Conservation (phyloP, 2,888 invertebrate genomes). For the Aphodius sticticus region DNA sequence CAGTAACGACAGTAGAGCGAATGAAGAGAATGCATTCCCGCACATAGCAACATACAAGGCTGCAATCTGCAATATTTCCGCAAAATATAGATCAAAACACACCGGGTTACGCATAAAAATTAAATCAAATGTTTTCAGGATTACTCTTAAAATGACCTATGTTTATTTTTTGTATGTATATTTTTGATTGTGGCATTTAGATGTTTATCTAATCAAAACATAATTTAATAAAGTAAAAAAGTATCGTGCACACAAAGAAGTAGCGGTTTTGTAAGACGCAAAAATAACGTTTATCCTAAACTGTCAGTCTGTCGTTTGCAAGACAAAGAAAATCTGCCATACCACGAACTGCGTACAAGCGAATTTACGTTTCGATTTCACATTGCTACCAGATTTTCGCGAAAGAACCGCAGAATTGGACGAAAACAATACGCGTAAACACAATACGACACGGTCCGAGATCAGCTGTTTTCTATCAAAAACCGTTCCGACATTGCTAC, state of each 20-base stretch:
- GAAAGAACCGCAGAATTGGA: not conserved
- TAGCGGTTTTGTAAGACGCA: conserved; percentile 47
- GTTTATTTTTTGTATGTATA: not conserved
- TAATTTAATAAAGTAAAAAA: conserved; percentile 37
- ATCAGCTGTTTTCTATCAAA: conserved; percentile 70
- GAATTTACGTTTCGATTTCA: not conserved
- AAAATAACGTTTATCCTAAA: conserved; percentile 43
- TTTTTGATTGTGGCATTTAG: too few species aligned
- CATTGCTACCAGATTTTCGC: not conserved
- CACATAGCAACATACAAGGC: not conserved
- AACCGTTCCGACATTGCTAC: conserved; percentile 42
- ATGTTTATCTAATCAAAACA: conserved; percentile 15
- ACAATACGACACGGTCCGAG: conserved; percentile 43
- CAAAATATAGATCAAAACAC: not conserved
- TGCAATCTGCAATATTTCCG: not conserved
- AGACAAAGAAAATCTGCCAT: conserved; percentile 13
- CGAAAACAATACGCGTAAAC: conserved; percentile 21
- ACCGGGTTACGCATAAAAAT: not conserved
- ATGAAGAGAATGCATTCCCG: not conserved
- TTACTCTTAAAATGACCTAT: not conserved
- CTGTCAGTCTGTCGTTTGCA: conserved; percentile 39
- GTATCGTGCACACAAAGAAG: not conserved
- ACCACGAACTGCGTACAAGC: not conserved
- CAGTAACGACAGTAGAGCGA: not conserved
- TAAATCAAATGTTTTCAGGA: not conserved